phyloP scores from a whole-genome alignment of 37 sponge, comb jelly and placozoan species.

The Halichondria panicea region DNA sequence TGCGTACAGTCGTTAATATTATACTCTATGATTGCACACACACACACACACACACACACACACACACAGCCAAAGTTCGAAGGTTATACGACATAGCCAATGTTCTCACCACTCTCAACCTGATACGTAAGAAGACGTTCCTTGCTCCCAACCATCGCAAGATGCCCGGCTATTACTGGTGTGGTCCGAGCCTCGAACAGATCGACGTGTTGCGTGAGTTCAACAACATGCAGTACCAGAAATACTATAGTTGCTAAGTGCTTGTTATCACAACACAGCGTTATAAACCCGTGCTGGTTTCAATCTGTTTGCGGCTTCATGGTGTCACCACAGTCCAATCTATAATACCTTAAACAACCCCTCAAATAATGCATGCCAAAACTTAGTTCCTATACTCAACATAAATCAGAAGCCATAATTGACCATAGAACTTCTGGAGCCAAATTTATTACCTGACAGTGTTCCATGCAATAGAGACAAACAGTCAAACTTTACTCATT shows the following conservation, averaged over 20 bases:
- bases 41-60: not conserved
- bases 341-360: not conserved
- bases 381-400: not conserved
- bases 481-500: not conserved
- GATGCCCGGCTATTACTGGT: conserved; percentile 86
- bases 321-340: no score
- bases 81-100: conserved; percentile 94
- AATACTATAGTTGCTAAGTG: not conserved
- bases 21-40: not conserved
- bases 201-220: conserved; percentile 55
- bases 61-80: conserved; percentile 87
- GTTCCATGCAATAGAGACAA: not conserved
- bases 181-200: conserved; percentile 64
- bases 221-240: not conserved
- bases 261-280: not conserved
- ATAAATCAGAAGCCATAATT: not conserved
- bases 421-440: not conserved
- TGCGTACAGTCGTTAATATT: not conserved
- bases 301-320: no score
- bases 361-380: not conserved
- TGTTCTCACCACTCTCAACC: conserved; percentile 76
- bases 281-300: no score
- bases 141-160: conserved; percentile 66
- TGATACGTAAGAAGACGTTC: conserved; percentile 81
- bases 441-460: not conserved